phyloP scores from a whole-genome alignment of 2,888 invertebrate genomes.

The Papilio demoleus region DNA sequence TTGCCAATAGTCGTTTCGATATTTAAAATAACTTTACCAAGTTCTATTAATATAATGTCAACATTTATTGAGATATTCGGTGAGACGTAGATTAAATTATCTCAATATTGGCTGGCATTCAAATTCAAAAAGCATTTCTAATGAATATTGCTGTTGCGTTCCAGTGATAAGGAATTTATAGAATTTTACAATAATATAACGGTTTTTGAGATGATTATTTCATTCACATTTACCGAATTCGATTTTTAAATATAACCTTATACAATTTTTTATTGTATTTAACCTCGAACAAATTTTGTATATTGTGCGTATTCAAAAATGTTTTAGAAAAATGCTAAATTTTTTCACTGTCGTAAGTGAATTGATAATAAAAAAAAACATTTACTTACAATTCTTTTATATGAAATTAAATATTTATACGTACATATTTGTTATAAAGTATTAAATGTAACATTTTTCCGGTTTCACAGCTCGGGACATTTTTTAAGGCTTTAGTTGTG shows the following conservation, averaged over 20 bases:
- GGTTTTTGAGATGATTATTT: neutral
- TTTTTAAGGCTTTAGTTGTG: constrained; percentile 21
- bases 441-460: constrained; percentile 1
- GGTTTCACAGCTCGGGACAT: constrained; percentile 17
- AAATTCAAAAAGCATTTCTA: constrained; percentile 9
- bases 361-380: too few relatives aligned
- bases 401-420: neutral
- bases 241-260: neutral
- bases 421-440: neutral
- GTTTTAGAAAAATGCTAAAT: too few relatives aligned
- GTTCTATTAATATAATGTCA: neutral
- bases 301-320: too few relatives aligned
- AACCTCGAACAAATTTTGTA: too few relatives aligned
- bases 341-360: too few relatives aligned
- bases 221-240: neutral
- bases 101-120: constrained; percentile 10
- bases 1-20: neutral
- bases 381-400: neutral
- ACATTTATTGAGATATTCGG: constrained; percentile 12
- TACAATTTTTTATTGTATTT: neutral
- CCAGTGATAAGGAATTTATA: constrained; percentile 25
- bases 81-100: constrained; percentile 32
- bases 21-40: neutral
- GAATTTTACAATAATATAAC: neutral
- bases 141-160: constrained; percentile 19